phyloP scores from a whole-genome alignment of 2,888 invertebrate species.

The Fragum fragum region DNA sequence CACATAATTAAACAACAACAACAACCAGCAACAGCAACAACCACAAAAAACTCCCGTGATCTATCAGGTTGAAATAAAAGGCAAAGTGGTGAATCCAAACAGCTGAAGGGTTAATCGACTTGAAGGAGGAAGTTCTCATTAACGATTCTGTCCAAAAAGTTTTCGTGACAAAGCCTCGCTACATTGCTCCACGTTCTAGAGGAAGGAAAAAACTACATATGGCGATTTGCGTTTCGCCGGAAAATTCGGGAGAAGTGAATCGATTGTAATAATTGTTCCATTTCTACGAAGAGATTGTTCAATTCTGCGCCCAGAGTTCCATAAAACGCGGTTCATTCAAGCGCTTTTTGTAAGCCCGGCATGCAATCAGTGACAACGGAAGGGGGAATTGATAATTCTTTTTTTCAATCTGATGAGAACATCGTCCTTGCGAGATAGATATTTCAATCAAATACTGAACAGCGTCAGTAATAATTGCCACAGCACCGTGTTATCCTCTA shows the following conservation, averaged over 20 bases:
- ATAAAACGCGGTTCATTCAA: slow-evolving; percentile 58
- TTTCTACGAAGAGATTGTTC: slow-evolving; percentile 63
- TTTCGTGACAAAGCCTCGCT: background rate
- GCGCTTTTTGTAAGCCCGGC: slow-evolving; percentile 57
- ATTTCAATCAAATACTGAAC: too few species aligned
- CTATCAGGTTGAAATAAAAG: too few species aligned
- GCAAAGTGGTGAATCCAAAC: too few species aligned
- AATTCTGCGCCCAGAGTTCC: slow-evolving; percentile 57
- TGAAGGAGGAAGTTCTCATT: slow-evolving; percentile 23
- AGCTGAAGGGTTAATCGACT: slow-evolving; percentile 21
- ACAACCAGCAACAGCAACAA: too few species aligned
- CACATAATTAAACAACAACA: too few species aligned
- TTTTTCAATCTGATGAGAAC: too few species aligned
- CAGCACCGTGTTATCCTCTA: too few species aligned
- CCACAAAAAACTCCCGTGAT: too few species aligned
- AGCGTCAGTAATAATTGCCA: too few species aligned
- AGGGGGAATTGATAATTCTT: slow-evolving; percentile 35
- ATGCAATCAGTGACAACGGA: slow-evolving; percentile 56
- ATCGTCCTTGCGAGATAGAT: too few species aligned
- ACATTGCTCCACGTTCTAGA: slow-evolving; percentile 1
- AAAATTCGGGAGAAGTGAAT: slow-evolving; percentile 68
- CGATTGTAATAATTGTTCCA: slow-evolving; percentile 74
- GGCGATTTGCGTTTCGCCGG: slow-evolving; percentile 60
- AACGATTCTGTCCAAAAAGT: slow-evolving; percentile 12
- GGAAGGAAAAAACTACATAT: slow-evolving; percentile 53